Evolutionary conservation across 2,113 vertebrate species (phyloP), one percentile per base, ranked within the genome.

Genomic region (Hemibagrus wyckioides): DNA sequence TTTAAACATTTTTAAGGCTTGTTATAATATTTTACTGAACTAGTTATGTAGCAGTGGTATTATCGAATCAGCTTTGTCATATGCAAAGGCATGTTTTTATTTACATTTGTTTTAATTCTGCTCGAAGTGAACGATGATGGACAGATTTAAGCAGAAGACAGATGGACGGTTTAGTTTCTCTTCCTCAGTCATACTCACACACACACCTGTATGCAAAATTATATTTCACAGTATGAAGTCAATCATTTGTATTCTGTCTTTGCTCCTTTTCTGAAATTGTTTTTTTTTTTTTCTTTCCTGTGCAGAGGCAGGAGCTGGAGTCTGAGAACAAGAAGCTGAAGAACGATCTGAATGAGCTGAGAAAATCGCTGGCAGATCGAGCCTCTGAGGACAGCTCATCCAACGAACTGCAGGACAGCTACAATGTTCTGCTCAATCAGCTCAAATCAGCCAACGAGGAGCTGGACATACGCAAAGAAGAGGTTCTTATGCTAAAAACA

Each of bases 321-420:
- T 96, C 96, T 0, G 98, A 99, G 92, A 99, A 99, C 94, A 97
- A 97, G 94, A 98, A 97, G 85, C 95, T 99, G 88, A 99, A 99
- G 93, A 98, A 97, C 0, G 97, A 99, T 48, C 94, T 99, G 61
- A 98, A 98, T 0, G 96, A 97, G 84, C 92, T 99, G 91, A 94
- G 96, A 93, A 97, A 96, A 88, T 89, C 94, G 0, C 61, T 99
- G 0, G 94, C 93, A 0, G 95, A 96, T 6, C 92, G 82, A 0
- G 97, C 95, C 2, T 88, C 90, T 0, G 91, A 95, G 61, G 94
- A 92, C 92, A 87, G 90, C 88, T 92, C 95, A 0, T 92, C 95
- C 75, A 92, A 83, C 0, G 93, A 97, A 2, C 87, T 91, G 30
- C 94, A 95, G 36, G 96, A 97, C 1, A 44, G 95, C 59, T 98